Percentiles rank a stretch among this genome's conserved stretches.
These are phyloP conservation scores for Melanotaenia boesemani DNA, from an alignment of 2,797 vertebrate species.

Conservation along the genomic window DNA sequence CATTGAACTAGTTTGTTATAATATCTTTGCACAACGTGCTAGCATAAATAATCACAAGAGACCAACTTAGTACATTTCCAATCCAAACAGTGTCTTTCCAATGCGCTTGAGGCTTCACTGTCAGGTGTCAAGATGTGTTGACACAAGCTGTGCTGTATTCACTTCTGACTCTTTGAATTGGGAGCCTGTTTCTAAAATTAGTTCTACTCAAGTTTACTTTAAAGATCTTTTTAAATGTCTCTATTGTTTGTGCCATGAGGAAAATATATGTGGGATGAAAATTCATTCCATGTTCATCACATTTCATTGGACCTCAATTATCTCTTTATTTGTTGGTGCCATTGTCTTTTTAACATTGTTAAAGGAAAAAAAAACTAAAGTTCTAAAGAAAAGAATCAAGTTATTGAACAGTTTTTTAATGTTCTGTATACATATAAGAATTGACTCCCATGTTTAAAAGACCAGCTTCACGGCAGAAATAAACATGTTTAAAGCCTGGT, in stretches of 20 bases:
- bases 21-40: too few relatives aligned
- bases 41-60: too few relatives aligned
- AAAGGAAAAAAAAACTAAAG: too few relatives aligned
- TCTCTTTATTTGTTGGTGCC: too few relatives aligned
- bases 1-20: too few relatives aligned
- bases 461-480: too few relatives aligned
- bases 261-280: slow-evolving; percentile 15
- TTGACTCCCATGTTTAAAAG: too few relatives aligned
- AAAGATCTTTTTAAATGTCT: neutral
- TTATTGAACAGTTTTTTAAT: neutral
- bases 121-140: neutral
- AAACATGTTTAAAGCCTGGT: too few relatives aligned
- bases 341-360: too few relatives aligned
- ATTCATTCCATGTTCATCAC: slow-evolving; percentile 1
- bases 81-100: neutral
- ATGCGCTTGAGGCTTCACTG: too few relatives aligned
- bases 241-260: too few relatives aligned
- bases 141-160: neutral
- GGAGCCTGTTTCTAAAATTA: neutral
- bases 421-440: too few relatives aligned
- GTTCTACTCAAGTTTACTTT: neutral
- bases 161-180: neutral
- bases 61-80: neutral
- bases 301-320: neutral
- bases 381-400: neutral